Evolutionary conservation across 2,797 vertebrate genomes (phyloP), one percentile per base, ranked within the genome.

Genomic region (Anguilla anguilla): DNA sequence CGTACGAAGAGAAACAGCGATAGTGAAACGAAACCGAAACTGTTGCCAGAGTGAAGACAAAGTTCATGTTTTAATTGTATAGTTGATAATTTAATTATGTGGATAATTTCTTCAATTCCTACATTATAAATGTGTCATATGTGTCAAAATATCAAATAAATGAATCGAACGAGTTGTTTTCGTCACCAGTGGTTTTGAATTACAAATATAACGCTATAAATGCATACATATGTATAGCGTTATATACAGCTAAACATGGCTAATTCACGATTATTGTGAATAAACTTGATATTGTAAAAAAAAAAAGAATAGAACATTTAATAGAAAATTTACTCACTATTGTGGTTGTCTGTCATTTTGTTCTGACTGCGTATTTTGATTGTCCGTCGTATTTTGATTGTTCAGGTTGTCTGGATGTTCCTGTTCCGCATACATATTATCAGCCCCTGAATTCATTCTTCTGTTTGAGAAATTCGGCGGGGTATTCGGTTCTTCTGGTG

Each of bases 311-410:
- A 19, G 46, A 13, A 85, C 64, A 85, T 25, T 6, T 25, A 25
- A 49, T 49, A 53, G 43, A 3, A 39, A 51, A 51, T 59, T 83
- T 0, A 91, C 92, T 93, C 55, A 94, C 94, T 90, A 35, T 6
- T 61, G 91, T 0, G 91, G 87, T 4, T 86, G 74, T 64, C 59
- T 67, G 89, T 86, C 5, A 28, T 85, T 86, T 64, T 22, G 43
- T 22, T 85, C 4, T 0, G 39, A 11, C 4, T 19, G 84, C 0
- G 77, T 72, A 0, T 55, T 81, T 0, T 28, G 9, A 3, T 31
- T 0, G 25, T 46, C 91, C 49, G 88, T 28, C 35, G 72, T 9
- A 0, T 39, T 19, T 1, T 31, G 39, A 1, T 1, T 28, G 1
- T 86, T 15, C 51, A 7, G 51, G 9, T 53, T 53, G 0, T 74